These are phyloP conservation scores for Parasteatoda lunata DNA, from an alignment of 2,888 invertebrate species.

Conservation along the genomic window DNA sequence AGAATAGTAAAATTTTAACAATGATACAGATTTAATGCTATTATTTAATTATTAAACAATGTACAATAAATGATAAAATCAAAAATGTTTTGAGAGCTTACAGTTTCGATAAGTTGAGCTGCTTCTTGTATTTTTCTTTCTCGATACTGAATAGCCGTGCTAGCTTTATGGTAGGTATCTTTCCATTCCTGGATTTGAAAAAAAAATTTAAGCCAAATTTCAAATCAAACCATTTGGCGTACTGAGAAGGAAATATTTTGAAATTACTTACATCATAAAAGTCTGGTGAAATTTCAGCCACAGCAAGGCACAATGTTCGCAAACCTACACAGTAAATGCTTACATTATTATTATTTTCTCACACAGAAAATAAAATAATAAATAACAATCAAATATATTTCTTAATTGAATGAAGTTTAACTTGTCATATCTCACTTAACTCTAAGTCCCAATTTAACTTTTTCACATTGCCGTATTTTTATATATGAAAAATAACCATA, in stretches of 20 bases:
- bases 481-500: no score
- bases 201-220: neutral
- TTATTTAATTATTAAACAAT: no score
- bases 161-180: conserved; percentile 88
- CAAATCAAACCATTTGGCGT: neutral
- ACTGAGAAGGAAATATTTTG: neutral
- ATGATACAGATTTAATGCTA: no score
- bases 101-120: conserved; percentile 90
- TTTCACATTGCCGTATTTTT: no score
- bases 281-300: conserved; percentile 84
- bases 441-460: no score
- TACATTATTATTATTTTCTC: neutral
- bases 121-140: conserved; percentile 93
- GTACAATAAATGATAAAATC: no score
- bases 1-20: no score
- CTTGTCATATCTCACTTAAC: no score
- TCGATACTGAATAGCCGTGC: conserved; percentile 86
- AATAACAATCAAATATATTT: neutral
- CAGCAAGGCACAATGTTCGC: conserved; percentile 94
- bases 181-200: conserved; percentile 82
- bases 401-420: no score
- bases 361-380: neutral
- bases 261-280: conserved; percentile 80
- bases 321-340: conserved; percentile 76
- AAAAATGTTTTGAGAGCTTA: conserved; percentile 61